Evolutionary conservation across 2,888 invertebrate species (phyloP).

Genomic region (Drosophila bunnanda): DNA sequence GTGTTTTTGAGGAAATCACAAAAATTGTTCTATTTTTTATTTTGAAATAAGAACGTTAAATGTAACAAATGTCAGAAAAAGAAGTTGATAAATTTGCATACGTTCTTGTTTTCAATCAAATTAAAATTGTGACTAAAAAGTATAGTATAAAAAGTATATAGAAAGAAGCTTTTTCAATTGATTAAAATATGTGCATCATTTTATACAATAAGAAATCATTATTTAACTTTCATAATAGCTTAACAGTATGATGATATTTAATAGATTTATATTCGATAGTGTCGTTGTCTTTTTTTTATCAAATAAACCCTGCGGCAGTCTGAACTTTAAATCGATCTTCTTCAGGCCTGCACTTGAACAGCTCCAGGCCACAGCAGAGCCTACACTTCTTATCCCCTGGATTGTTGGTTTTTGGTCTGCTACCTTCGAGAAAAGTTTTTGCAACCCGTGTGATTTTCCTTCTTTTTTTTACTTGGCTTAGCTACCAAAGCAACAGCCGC

Average conservation of each 20-base stretch:
- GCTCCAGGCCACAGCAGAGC: slow-evolving; percentile 2
- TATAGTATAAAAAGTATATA: no score
- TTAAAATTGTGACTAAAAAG: no score
- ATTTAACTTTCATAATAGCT: not conserved
- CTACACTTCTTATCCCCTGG: slow-evolving; percentile 20
- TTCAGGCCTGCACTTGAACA: not conserved
- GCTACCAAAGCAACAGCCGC: slow-evolving; percentile 64
- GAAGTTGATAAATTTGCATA: no score
- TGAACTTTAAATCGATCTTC: not conserved
- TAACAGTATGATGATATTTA: not conserved
- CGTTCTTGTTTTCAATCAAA: no score
- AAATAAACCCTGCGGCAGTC: not conserved
- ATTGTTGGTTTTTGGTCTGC: slow-evolving; percentile 2
- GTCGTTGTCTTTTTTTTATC: not conserved
- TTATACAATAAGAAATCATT: not conserved
- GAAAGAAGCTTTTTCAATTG: not conserved
- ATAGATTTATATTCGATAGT: not conserved
- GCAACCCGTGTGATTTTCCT: not conserved
- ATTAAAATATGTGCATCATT: not conserved
- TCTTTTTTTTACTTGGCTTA: slow-evolving; percentile 30
- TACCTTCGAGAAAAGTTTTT: not conserved
- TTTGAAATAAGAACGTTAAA: no score
- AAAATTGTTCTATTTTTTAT: no score
- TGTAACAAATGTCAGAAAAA: no score
- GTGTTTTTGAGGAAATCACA: not conserved